phyloP scores from a whole-genome alignment of 2,888 invertebrate species.

The Trichopria drosophilae region DNA sequence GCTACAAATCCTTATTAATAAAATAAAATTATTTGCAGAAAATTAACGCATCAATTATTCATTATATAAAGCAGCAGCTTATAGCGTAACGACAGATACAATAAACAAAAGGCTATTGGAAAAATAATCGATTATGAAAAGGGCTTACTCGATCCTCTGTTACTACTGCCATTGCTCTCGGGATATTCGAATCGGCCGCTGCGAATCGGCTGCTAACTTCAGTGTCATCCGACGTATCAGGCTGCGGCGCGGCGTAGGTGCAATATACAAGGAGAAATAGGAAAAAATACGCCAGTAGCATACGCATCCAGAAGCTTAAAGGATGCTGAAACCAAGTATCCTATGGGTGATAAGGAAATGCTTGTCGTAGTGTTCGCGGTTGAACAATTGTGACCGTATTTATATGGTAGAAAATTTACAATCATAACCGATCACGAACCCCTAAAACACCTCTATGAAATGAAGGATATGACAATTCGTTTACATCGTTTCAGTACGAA shows the following conservation, averaged over 20 bases:
- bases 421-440: constrained; percentile 39
- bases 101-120: no score
- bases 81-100: no score
- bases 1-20: no score
- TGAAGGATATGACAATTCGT: constrained; percentile 41
- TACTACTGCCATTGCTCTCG: constrained; percentile 36
- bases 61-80: no score
- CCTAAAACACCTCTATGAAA: constrained; percentile 36
- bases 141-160: no score
- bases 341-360: constrained; percentile 14
- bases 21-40: no score
- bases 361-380: constrained; percentile 34
- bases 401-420: constrained; percentile 37
- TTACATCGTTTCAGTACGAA: constrained; percentile 42
- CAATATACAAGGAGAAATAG: constrained; percentile 34
- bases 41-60: no score
- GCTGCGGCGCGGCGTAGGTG: constrained; percentile 37
- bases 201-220: no score
- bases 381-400: constrained; percentile 36
- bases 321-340: constrained; percentile 28
- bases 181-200: no score
- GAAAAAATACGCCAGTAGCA: constrained; percentile 26
- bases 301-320: constrained; percentile 27
- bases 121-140: no score
- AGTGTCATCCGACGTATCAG: constrained; percentile 40